Percentiles rank a stretch among this genome's conserved stretches.
phyloP scores from a whole-genome alignment of 1,140 invertebrate genomes.

The Brevipalpus yothersi region DNA sequence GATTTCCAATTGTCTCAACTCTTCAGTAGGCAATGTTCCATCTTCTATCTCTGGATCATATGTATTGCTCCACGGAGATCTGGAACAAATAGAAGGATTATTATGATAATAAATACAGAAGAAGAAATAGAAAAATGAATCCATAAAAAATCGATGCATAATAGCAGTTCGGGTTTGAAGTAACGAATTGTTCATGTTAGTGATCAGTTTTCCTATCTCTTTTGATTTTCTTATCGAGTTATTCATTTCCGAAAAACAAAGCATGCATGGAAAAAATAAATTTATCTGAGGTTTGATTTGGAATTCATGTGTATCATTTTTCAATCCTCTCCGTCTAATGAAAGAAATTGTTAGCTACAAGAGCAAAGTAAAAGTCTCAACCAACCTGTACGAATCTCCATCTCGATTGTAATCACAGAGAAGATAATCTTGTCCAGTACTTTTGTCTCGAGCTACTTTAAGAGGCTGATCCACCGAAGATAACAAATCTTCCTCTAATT shows the following conservation, averaged over 20 bases:
- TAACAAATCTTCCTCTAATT: constrained; percentile 81
- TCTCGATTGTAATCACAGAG: constrained; percentile 98
- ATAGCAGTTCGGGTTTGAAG: too few relatives aligned
- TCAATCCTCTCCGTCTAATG: too few relatives aligned
- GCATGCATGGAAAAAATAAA: too few relatives aligned
- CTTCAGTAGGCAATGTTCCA: constrained; percentile 91
- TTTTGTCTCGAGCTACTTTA: constrained; percentile 87
- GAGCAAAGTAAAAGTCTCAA: too few relatives aligned
- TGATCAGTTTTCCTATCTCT: too few relatives aligned
- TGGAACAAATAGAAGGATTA: constrained; percentile 17
- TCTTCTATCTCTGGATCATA: constrained; percentile 95
- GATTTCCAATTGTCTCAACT: constrained; percentile 77
- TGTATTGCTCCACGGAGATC: constrained; percentile 96
- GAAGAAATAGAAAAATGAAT: too few relatives aligned
- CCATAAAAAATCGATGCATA: too few relatives aligned
- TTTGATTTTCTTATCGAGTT: too few relatives aligned
- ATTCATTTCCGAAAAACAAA: not conserved
- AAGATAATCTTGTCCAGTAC: constrained; percentile 83
- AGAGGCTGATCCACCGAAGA: constrained; percentile 96
- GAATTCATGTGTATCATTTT: too few relatives aligned
- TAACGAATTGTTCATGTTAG: too few relatives aligned
- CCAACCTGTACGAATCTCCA: constrained; percentile 83
- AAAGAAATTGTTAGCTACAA: too few relatives aligned
- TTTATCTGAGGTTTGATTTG: too few relatives aligned
- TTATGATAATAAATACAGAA: not conserved